Base-by-base conservation (phyloP, 2,888 invertebrate genomes). In the Atrina japonica region DNA sequence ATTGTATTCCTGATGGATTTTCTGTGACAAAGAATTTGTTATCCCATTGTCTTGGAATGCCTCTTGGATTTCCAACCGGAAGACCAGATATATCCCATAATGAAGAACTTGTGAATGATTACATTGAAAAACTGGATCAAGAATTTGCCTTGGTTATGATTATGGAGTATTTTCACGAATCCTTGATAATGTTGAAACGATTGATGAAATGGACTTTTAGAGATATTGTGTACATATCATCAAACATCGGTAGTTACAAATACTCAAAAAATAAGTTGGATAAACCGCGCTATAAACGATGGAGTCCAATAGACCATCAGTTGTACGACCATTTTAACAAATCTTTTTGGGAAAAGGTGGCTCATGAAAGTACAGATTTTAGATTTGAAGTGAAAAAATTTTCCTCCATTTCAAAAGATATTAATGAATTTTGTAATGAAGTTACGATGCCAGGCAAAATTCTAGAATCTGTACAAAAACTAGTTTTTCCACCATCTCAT, bases 111-210 rank as follows among this genome's bases (percentile, higher is more conserved):
- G 66, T 86, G 5, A 53, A 71, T 21, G 27, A 72, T 1, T 88
- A 84, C 73, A 77, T 89, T 9, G 30, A 79, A 11, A 43, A 76
- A 11, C 70, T 89, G n/a, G 85, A 86, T 41, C 66, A 77, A 6
- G 78, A 82, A 5, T 89, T 90, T 66, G 56, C 76, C 11, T 68
- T 90, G 11, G 84, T 90, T 1, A 83, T 90, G 85, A 82, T 90
- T 5, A 77, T 86, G 25, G 91, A 91, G 64, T 84, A 88, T 64
- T 88, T 90, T 59, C 77, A 85, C 27, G 89, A 90, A 69, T 91
- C 90, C 0, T 66, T 91, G 50, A 76, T 90, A 25, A 73, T 90
- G 25, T 77, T 90, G 30, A 84, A 83, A 61, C 73, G 88, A 21
- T 55, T 81, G 23, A 85, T 90, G 85, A 88, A 88, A 66, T 90